Evolutionary conservation across 2,888 invertebrate genomes (phyloP).

Genomic region (Eueremaeus valkanovi): DNA sequence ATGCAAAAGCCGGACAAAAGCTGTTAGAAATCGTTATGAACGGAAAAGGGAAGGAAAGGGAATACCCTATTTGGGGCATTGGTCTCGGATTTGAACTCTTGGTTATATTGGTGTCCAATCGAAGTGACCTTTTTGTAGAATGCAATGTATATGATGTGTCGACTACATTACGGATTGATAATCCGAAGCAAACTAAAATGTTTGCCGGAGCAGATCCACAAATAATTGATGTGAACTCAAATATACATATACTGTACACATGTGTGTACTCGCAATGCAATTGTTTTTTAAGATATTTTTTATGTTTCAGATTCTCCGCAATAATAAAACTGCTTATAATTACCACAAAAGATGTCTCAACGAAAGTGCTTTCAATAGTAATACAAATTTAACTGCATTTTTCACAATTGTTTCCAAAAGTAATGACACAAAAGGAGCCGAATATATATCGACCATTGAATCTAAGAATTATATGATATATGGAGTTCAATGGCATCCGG

Average conservation of each 20-base stretch:
- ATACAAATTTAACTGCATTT: neutral
- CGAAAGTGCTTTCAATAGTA: neutral
- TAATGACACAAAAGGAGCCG: slow-evolving; percentile 60
- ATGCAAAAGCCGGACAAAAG: slow-evolving; percentile 49
- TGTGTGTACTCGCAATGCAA: too few species aligned
- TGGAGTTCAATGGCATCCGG: slow-evolving; percentile 86
- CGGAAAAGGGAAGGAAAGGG: slow-evolving; percentile 67
- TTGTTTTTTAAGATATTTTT: too few species aligned
- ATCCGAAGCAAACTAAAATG: neutral
- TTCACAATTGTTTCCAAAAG: slow-evolving; percentile 61
- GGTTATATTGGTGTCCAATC: neutral
- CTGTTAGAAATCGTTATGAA: slow-evolving; percentile 50
- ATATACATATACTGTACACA: too few species aligned
- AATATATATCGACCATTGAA: slow-evolving; percentile 75
- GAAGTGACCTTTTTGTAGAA: neutral
- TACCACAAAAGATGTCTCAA: slow-evolving; percentile 66
- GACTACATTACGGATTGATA: neutral
- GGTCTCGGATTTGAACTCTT: slow-evolving; percentile 75
- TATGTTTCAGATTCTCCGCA: neutral
- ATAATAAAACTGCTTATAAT: slow-evolving; percentile 62
- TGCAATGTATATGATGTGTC: neutral
- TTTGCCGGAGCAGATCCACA: neutral
- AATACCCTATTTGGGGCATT: slow-evolving; percentile 81
- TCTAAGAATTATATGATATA: slow-evolving; percentile 59
- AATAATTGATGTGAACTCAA: too few species aligned